These are phyloP conservation scores for Drosophila falleni DNA, from an alignment of 2,888 invertebrate species.

Conservation along the genomic window DNA sequence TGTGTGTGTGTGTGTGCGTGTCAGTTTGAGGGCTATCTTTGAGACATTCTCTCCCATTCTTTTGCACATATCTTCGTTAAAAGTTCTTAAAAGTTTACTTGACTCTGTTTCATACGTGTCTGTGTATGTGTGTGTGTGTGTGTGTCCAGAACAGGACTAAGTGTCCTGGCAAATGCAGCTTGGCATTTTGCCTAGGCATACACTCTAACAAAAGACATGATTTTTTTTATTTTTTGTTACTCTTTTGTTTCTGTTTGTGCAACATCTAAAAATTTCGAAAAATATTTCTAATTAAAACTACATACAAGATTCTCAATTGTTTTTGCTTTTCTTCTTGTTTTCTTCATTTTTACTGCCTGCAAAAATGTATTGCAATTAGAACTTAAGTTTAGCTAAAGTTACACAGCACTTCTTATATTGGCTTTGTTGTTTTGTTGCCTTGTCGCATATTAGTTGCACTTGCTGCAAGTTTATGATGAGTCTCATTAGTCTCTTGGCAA, in stretches of 20 bases:
- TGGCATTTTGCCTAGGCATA: conserved; percentile 67
- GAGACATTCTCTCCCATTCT: conserved; percentile 24
- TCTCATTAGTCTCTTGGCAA: conserved; percentile 57
- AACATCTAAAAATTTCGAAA: conserved; percentile 56
- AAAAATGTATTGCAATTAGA: conserved; percentile 57
- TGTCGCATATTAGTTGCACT: conserved; percentile 57
- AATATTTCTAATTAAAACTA: conserved; percentile 78
- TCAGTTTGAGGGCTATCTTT: conserved; percentile 26
- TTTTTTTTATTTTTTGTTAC: conserved; percentile 13
- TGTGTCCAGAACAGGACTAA: conserved; percentile 36
- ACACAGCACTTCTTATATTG: conserved; percentile 3
- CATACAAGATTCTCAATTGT: conserved; percentile 58
- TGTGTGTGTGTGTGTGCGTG: conserved; percentile 18
- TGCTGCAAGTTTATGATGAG: conserved; percentile 55
- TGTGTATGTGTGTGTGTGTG: conserved; percentile 7
- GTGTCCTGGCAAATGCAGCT: conserved; percentile 45
- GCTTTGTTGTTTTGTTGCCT: conserved; percentile 28
- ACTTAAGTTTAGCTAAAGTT: conserved; percentile 49
- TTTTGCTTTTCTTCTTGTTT: conserved; percentile 11
- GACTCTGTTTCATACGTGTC: conserved; percentile 1
- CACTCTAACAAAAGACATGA: conserved; percentile 30
- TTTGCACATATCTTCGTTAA: conserved; percentile 69
- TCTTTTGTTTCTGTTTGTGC: conserved; percentile 12
- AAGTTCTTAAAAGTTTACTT: conserved; percentile 72
- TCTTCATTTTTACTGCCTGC: conserved; percentile 32